Conservation (phyloP, 2,113 vertebrate genomes). For the Tenrec ecaudatus region DNA sequence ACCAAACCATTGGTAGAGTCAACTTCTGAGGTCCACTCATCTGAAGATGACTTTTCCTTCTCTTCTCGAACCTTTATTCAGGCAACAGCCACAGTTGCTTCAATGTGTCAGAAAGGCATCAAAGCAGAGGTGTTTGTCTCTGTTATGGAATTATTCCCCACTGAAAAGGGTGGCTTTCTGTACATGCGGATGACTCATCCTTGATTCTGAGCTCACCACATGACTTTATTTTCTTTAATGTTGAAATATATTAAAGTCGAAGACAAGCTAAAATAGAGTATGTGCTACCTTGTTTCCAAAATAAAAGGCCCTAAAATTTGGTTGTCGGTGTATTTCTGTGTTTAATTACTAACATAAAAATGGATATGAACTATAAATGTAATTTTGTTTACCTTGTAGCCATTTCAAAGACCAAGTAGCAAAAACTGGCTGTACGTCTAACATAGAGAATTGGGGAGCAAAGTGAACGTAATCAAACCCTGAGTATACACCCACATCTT, state of each 20-base stretch:
- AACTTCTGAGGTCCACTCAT: background rate
- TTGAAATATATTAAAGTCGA: background rate
- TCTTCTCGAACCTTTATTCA: conserved; percentile 7
- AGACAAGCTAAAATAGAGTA: background rate
- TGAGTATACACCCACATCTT: background rate
- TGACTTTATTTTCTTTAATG: conserved; percentile 21
- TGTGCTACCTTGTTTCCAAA: background rate
- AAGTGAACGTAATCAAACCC: background rate
- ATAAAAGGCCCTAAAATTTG: background rate
- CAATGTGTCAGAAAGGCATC: background rate
- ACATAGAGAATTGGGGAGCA: background rate
- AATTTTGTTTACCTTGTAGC: background rate
- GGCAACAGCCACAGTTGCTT: background rate
- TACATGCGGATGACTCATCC: background rate
- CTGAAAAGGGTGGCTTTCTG: background rate
- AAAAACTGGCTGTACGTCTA: background rate
- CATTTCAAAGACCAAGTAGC: background rate
- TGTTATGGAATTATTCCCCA: background rate
- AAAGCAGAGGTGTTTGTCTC: background rate
- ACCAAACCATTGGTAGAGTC: background rate
- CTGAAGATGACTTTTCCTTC: background rate
- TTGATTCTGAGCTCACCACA: background rate
- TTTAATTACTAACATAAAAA: too few species aligned
- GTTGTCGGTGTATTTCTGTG: background rate
- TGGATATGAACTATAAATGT: background rate